A percentile compares a stretch with the other conserved stretches of the same genome.
Conservation (phyloP, 2,113 vertebrate genomes). For the Lanius ludovicianus region DNA sequence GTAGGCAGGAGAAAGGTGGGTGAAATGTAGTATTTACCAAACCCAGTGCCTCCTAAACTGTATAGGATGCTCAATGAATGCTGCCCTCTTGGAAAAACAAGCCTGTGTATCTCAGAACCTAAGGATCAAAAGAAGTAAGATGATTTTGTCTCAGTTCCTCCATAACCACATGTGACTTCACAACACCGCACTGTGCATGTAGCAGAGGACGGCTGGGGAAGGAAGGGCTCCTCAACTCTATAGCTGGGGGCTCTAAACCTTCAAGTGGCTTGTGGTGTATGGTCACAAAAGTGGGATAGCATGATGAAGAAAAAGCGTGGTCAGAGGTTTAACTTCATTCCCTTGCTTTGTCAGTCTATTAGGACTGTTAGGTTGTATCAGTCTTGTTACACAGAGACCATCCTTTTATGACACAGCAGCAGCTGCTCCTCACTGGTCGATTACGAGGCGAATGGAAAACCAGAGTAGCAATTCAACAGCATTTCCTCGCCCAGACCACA, state of each 20-base stretch:
- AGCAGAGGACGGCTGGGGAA: fast-evolving
- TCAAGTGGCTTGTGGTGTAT: fast-evolving
- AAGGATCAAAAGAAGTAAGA: not conserved
- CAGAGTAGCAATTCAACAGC: fast-evolving
- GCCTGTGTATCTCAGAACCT: not conserved
- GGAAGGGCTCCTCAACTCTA: not conserved
- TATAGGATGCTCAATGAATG: fast-evolving
- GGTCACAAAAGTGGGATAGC: fast-evolving
- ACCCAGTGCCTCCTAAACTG: not conserved
- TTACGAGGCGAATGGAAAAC: fast-evolving
- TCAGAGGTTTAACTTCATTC: fast-evolving
- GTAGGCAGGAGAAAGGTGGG: not conserved
- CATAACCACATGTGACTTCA: fast-evolving
- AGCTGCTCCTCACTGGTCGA: fast-evolving
- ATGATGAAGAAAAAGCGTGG: fast-evolving
- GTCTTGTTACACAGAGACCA: no score
- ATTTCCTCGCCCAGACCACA: not conserved
- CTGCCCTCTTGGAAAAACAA: not conserved
- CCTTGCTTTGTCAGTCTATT: not conserved
- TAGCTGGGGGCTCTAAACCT: no score
- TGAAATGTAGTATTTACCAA: not conserved
- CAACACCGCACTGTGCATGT: fast-evolving
- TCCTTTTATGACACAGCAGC: fast-evolving
- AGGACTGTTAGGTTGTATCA: fast-evolving
- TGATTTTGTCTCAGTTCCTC: not conserved